Evolutionary conservation across 2,113 vertebrate species (phyloP).

Genomic region (Tragelaphus strepsiceros): DNA sequence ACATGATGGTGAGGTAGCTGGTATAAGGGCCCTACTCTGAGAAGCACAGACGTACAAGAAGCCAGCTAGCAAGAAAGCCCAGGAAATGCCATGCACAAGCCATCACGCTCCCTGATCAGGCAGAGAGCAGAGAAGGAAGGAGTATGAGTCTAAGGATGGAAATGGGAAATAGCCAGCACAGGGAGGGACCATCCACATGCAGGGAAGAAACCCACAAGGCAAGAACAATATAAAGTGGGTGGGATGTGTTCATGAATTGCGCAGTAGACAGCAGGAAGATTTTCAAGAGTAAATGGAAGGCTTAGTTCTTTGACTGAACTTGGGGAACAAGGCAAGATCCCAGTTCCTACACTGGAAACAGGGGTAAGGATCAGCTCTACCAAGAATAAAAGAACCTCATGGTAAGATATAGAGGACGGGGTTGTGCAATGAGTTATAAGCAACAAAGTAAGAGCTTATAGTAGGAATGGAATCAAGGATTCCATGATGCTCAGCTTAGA

Average conservation of each 20-base stretch:
- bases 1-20: background rate
- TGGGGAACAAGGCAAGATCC: background rate
- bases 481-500: background rate
- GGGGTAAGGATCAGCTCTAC: background rate
- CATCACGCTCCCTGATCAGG: too few species aligned
- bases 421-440: background rate
- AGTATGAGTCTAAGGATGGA: accelerated
- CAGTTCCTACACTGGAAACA: background rate
- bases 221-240: background rate
- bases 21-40: background rate
- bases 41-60: background rate
- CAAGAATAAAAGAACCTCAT: background rate
- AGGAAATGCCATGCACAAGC: accelerated
- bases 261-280: background rate
- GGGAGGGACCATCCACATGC: background rate
- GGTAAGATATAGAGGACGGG: background rate
- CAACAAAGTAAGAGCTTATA: background rate
- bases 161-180: background rate
- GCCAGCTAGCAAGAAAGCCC: background rate
- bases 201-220: background rate
- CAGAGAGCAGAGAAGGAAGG: background rate
- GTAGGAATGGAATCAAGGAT: background rate
- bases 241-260: background rate
- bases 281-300: background rate
- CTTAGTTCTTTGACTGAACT: background rate